A percentile compares a stretch with the other conserved stretches of the same genome.
phyloP scores from a whole-genome alignment of 1,140 invertebrate species.

The Euura lappo region DNA sequence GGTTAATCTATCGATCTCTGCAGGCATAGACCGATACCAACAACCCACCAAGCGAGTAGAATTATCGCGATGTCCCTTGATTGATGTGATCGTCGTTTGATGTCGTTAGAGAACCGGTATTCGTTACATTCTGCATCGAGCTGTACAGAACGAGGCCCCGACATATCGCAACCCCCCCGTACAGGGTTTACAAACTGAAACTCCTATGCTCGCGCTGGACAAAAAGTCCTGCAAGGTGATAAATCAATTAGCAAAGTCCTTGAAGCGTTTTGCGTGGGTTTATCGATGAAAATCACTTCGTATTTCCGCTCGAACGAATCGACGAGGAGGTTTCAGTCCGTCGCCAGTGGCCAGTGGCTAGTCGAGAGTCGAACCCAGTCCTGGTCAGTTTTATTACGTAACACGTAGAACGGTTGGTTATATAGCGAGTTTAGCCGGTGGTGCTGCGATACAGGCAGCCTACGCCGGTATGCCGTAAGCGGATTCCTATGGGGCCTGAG shows the following conservation, averaged over 20 bases:
- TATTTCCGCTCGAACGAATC: constrained; percentile 38
- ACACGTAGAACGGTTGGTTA: constrained; percentile 45
- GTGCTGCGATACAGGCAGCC: background rate
- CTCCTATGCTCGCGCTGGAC: constrained; percentile 8
- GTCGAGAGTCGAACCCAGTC: constrained; percentile 20
- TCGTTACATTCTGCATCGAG: constrained; percentile 32
- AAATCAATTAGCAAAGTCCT: background rate
- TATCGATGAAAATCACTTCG: background rate
- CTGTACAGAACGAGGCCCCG: constrained; percentile 18
- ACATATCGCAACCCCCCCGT: background rate
- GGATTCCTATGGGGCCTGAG: background rate
- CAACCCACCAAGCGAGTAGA: constrained; percentile 39
- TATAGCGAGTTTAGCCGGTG: background rate
- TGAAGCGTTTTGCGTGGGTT: constrained; percentile 10
- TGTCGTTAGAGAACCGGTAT: constrained; percentile 54
- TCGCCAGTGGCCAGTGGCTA: background rate
- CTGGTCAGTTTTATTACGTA: constrained; percentile 54
- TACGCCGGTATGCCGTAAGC: constrained; percentile 3
- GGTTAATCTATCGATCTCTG: constrained; percentile 42
- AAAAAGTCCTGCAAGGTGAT: too few relatives aligned
- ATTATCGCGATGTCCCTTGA: constrained; percentile 56
- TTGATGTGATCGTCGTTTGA: constrained; percentile 59
- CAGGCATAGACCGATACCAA: constrained; percentile 16
- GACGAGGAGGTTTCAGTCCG: constrained; percentile 25
- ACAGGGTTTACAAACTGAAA: background rate